These are phyloP conservation scores for Ardeotis arabs DNA, from an alignment of 2,113 vertebrate genomes.

Conservation along the genomic window DNA sequence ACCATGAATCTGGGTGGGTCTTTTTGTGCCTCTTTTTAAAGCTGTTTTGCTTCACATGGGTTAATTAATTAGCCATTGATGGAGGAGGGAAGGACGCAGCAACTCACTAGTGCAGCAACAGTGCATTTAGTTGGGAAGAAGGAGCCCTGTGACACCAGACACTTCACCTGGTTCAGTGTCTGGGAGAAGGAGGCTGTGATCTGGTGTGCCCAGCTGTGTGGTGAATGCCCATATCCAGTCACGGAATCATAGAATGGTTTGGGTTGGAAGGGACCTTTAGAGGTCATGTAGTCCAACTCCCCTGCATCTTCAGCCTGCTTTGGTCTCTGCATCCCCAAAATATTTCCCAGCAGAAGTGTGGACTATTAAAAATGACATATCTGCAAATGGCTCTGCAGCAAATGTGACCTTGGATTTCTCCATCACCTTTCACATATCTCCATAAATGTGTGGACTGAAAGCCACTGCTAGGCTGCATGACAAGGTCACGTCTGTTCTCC, in stretches of 20 bases:
- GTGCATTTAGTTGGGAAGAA: background rate
- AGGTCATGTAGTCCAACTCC: too few relatives aligned
- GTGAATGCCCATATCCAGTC: background rate
- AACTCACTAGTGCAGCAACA: background rate
- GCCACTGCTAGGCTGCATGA: too few relatives aligned
- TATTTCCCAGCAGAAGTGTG: background rate
- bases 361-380: background rate
- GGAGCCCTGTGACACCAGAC: background rate
- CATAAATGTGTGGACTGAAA: background rate
- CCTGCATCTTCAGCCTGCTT: background rate
- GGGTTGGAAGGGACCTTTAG: too few relatives aligned
- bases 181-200: background rate
- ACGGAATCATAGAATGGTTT: too few relatives aligned
- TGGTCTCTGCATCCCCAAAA: background rate
- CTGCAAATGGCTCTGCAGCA: background rate
- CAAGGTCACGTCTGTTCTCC: background rate
- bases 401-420: background rate
- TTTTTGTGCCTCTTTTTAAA: background rate
- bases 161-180: too few relatives aligned
- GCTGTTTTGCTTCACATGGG: background rate
- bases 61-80: background rate
- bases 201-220: background rate
- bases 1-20: fast-evolving
- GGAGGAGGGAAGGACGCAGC: background rate
- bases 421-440: background rate